Evolutionary conservation across 2,888 invertebrate genomes (phyloP), one percentile per base, ranked within the genome.

Genomic region (Oscheius sp.): DNA sequence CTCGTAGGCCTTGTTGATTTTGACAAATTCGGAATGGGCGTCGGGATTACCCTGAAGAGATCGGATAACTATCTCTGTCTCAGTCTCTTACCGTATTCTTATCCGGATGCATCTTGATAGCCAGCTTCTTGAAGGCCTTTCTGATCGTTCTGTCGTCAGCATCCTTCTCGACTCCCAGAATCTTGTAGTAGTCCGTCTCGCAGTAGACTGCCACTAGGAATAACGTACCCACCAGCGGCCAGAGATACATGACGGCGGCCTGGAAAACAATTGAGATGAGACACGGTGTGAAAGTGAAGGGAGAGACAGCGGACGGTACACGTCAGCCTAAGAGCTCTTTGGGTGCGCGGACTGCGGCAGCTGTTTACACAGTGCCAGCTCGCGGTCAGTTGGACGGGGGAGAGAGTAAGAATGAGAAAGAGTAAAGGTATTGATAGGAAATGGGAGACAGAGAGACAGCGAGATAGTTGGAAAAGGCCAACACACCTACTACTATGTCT

Each of bases 1-100:
- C 90, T 95, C 95, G 91, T 95, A 95, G 0, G 95, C 95, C 87
- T 93, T 92, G 65, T 94, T 94, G 62, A 95, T 92, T 90, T 93
- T 93, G 37, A 95, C 90, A 89, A 95, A 95, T 81, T 92, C 93
- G 59, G 93, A 92, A 89, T 94, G 93, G 9, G 94, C 93, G 70
- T 93, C 91, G 73, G 92, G 92, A 90, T 93, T 93, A 89, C 93
- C 93, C 94, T 94, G 87, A 50, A 90, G 88, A 50, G 37, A 13
- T 29, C 13, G 11, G 53, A 9, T 21, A 21, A 21, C 21, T 21
- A 21, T 21, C 42, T 7, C 42, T 42, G 42, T 55, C 55, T 55
- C 21, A 21, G 21, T 21, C 21, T 21, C 59, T 60, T 59, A 91
- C 91, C 78, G 85, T 87, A 86, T 92, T 92, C 88, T 94, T 94